Evolutionary conservation across 2,797 vertebrate genomes (phyloP).

Genomic region (Propithecus deckenii): DNA sequence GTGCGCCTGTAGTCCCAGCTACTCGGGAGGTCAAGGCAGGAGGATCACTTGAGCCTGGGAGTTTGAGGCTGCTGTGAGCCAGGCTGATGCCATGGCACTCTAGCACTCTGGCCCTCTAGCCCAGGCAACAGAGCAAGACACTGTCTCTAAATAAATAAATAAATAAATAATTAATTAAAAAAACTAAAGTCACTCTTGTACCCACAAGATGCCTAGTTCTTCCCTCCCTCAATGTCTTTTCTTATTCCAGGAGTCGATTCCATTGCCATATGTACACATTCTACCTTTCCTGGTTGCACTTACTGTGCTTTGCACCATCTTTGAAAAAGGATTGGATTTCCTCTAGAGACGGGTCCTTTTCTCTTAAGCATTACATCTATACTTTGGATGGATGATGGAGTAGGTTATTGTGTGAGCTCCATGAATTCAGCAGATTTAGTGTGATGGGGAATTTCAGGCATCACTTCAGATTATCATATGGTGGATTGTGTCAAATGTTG

Average conservation of each 20-base stretch:
- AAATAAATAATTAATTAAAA: too few relatives aligned
- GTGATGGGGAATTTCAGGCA: not conserved
- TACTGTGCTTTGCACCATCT: not conserved
- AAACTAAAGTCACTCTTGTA: not conserved
- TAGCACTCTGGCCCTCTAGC: too few relatives aligned
- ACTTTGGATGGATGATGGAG: not conserved
- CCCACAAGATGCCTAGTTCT: not conserved
- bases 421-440: not conserved
- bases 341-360: not conserved
- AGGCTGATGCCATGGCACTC: too few relatives aligned
- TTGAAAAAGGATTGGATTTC: not conserved
- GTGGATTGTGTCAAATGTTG: not conserved
- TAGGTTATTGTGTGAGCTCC: not conserved
- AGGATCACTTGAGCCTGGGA: too few relatives aligned
- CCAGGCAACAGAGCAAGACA: too few relatives aligned
- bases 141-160: too few relatives aligned
- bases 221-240: not conserved
- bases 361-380: not conserved
- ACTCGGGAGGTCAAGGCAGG: too few relatives aligned
- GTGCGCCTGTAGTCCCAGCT: too few relatives aligned
- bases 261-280: not conserved
- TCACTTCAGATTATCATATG: not conserved
- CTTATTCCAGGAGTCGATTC: not conserved
- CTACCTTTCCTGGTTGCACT: not conserved
- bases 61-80: too few relatives aligned